These are phyloP conservation scores for Neogale vison DNA, from an alignment of 2,113 vertebrate genomes.

Conservation along the genomic window DNA sequence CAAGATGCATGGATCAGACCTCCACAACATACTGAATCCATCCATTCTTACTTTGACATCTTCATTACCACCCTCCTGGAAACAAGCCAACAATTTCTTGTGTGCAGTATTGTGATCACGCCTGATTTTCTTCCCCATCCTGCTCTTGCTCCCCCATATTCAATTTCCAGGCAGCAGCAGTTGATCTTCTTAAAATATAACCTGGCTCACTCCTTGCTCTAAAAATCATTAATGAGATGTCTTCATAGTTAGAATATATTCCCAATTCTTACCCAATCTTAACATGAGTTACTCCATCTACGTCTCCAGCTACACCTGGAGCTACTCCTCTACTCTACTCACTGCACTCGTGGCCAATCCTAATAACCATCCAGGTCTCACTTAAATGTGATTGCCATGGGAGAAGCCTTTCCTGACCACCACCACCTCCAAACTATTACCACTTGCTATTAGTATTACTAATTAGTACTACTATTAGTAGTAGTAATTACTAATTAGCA, in stretches of 20 bases:
- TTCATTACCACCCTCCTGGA: neutral
- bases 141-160: neutral
- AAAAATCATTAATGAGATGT: neutral
- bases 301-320: neutral
- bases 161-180: neutral
- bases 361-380: neutral
- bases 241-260: neutral
- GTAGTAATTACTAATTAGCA: too few species aligned
- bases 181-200: neutral
- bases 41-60: neutral
- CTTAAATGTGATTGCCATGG: neutral
- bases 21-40: neutral
- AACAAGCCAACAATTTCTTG: neutral
- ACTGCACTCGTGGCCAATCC: fast-evolving
- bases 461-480: too few species aligned
- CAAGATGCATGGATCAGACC: neutral
- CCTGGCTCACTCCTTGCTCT: neutral
- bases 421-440: neutral
- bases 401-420: neutral
- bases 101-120: neutral
- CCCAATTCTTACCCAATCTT: neutral
- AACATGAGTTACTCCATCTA: too few species aligned
- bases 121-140: neutral
- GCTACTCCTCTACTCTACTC: too few species aligned
- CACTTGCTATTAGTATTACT: neutral